phyloP scores from a whole-genome alignment of 1,140 invertebrate species.

The Trigoniulus corallinus region DNA sequence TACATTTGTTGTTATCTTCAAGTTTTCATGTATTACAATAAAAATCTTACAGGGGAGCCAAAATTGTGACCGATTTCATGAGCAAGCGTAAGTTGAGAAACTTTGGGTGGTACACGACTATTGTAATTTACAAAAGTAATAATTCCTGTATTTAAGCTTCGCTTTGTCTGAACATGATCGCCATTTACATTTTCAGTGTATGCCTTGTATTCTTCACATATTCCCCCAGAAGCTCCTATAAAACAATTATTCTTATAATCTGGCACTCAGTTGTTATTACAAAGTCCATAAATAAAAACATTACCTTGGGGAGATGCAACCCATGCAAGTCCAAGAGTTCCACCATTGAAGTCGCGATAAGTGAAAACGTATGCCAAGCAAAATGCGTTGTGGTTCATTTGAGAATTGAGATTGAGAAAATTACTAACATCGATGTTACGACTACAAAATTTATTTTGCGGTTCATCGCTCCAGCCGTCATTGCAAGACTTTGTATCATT shows the following conservation, averaged over 20 bases:
- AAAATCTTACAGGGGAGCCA: conserved; percentile 69
- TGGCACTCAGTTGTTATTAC: background rate
- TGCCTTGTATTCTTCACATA: conserved; percentile 95
- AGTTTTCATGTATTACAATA: no score
- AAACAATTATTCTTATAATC: conserved; percentile 6
- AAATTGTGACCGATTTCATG: conserved; percentile 99
- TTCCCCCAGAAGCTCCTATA: conserved; percentile 84
- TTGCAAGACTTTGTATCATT: conserved; percentile 69
- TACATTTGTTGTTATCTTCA: background rate
- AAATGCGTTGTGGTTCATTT: conserved; percentile 93
- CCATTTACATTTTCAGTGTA: conserved; percentile 90
- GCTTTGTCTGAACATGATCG: conserved; percentile 78
- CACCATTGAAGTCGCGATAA: conserved; percentile 88
- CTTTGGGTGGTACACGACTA: conserved; percentile 84
- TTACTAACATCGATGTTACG: conserved; percentile 98
- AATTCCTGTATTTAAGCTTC: conserved; percentile 95
- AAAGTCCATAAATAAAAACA: background rate
- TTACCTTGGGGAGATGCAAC: conserved; percentile 76
- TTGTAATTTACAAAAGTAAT: conserved; percentile 99
- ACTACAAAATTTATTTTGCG: conserved; percentile 84
- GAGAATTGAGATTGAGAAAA: conserved; percentile 93
- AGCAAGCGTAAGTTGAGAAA: conserved; percentile 91
- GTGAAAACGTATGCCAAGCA: conserved; percentile 98
- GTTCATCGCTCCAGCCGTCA: conserved; percentile 39
- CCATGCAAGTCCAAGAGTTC: conserved; percentile 94